These are phyloP conservation scores for Lathronympha strigana DNA, from an alignment of 2,888 invertebrate genomes.

Conservation along the genomic window DNA sequence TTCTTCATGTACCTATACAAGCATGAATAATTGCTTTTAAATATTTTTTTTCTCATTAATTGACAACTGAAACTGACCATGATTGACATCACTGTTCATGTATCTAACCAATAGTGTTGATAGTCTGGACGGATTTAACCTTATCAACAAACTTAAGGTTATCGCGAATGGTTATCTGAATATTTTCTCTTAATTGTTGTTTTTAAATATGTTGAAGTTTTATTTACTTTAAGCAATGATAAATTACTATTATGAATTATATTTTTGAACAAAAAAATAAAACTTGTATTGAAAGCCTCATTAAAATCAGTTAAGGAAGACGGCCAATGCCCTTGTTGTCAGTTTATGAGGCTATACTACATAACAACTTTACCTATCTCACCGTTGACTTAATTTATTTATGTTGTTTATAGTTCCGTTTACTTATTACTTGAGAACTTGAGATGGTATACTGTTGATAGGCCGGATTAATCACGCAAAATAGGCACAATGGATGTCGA, in stretches of 20 bases:
- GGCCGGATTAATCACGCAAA: no score
- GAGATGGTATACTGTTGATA: no score
- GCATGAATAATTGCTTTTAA: background rate
- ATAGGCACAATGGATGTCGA: no score
- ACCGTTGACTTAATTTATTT: no score
- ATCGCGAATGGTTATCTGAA: constrained; percentile 61
- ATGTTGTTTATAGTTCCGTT: no score
- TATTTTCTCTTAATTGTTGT: constrained; percentile 52
- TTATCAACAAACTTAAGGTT: constrained; percentile 66
- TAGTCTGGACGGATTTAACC: constrained; percentile 56
- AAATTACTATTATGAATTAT: background rate
- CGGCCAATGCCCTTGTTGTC: no score
- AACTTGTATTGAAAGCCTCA: no score
- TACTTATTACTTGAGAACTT: no score
- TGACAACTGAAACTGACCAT: background rate
- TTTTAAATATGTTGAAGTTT: constrained; percentile 24
- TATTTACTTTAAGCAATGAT: constrained; percentile 5
- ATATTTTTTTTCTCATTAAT: background rate
- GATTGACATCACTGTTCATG: constrained; percentile 1
- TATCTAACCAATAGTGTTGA: constrained; percentile 53
- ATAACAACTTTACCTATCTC: no score
- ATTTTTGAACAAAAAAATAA: background rate
- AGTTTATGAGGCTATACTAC: no score
- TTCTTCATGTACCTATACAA: background rate
- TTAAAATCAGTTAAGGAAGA: no score